These are phyloP conservation scores for Digitonthophagus gazella DNA, from an alignment of 2,888 invertebrate genomes.

Conservation along the genomic window DNA sequence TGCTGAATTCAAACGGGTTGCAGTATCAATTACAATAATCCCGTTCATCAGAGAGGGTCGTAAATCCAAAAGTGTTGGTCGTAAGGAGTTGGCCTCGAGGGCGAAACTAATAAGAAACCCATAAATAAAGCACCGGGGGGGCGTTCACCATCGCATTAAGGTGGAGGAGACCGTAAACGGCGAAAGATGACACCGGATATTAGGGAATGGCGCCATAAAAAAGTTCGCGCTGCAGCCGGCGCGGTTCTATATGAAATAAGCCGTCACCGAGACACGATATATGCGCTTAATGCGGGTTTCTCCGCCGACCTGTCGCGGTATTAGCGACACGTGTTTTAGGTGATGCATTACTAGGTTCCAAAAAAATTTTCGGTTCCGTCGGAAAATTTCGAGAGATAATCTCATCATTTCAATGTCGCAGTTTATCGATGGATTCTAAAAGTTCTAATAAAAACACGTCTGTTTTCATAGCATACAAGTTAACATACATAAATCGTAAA, in stretches of 20 bases:
- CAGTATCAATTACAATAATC: no score
- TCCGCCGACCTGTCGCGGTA: neutral
- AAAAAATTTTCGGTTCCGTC: neutral
- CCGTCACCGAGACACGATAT: conserved; percentile 11
- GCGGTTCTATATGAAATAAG: conserved; percentile 13
- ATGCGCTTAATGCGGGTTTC: conserved; percentile 9
- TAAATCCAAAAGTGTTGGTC: neutral
- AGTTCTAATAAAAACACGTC: no score
- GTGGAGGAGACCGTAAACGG: conserved; percentile 3
- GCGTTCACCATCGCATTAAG: conserved; percentile 9
- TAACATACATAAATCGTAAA: no score
- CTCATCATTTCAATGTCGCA: no score
- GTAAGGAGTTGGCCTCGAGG: neutral
- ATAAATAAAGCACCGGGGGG: conserved; percentile 7
- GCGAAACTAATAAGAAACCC: conserved; percentile 14
- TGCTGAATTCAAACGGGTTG: no score
- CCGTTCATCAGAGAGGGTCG: no score
- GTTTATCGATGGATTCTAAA: no score
- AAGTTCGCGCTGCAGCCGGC: conserved; percentile 3
- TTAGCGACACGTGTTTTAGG: conserved; percentile 8
- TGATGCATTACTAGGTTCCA: neutral
- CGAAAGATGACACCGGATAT: conserved; percentile 14
- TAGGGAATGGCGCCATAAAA: conserved; percentile 16
- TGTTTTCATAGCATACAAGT: no score
- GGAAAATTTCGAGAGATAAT: no score